These are phyloP conservation scores for Ceratina australensis DNA, from an alignment of 1,140 invertebrate species.

Conservation along the genomic window DNA sequence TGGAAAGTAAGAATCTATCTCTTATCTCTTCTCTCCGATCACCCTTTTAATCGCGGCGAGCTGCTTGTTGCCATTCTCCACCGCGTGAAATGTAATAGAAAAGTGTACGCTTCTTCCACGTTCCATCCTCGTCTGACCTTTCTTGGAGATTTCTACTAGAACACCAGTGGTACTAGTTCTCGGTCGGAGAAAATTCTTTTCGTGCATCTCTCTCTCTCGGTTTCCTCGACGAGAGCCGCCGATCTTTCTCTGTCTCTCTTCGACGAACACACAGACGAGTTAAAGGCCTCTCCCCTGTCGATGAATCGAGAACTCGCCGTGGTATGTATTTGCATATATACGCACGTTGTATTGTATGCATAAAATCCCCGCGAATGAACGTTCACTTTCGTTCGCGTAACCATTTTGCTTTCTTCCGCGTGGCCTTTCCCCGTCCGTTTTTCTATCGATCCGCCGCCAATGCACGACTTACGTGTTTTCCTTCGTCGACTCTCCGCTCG, in stretches of 20 bases:
- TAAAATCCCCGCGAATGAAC: not conserved
- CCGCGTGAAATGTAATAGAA: slow-evolving; percentile 12
- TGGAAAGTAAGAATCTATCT: too few species aligned
- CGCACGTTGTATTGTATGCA: not conserved
- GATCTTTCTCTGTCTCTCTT: slow-evolving; percentile 30
- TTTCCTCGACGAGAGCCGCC: not conserved
- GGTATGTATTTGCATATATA: slow-evolving; percentile 3
- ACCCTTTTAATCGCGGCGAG: too few species aligned
- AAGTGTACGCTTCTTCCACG: slow-evolving; percentile 16
- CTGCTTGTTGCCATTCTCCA: slow-evolving; percentile 6
- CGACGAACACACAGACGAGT: not conserved
- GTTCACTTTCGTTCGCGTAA: slow-evolving; percentile 14
- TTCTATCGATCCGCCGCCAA: not conserved
- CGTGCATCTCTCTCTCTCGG: too few species aligned
- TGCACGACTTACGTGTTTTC: not conserved
- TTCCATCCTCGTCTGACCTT: not conserved
- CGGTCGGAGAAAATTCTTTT: too few species aligned
- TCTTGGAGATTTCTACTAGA: too few species aligned
- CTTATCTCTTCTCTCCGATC: too few species aligned
- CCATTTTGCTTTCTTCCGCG: slow-evolving; percentile 13
- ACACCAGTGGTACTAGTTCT: too few species aligned
- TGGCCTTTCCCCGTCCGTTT: slow-evolving; percentile 12
- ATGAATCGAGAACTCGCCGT: not conserved
- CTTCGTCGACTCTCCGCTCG: slow-evolving; percentile 35
- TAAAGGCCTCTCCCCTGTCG: not conserved